Evolutionary conservation across 2,113 vertebrate genomes (phyloP), one percentile per base, ranked within the genome.

Genomic region (Zootoca vivipara): DNA sequence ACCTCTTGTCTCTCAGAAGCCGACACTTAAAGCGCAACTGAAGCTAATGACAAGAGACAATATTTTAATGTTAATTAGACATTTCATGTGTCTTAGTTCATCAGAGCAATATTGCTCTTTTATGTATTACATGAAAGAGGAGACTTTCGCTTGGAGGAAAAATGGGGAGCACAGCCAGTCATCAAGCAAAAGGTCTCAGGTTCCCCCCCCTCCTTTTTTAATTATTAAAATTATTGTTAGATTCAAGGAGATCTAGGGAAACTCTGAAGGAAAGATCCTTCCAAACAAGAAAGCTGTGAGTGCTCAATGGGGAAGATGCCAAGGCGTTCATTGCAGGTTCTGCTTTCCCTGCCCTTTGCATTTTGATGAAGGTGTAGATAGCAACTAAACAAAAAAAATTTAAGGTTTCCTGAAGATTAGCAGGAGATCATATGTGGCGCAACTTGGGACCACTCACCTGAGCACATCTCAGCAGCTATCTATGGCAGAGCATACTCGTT

Each of bases 31-130:
- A 92, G 94, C 93, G 93, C 82, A 90, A 96, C 95, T 95, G 95
- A 96, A 93, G 93, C 95, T 96, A 95, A 97, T 95, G 94, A 95
- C 81, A 93, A 96, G 94, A 96, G 96, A 96, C 96, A 95, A 94
- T 93, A 95, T 96, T 96, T 96, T 96, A 96, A 96, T 95, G 96
- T 96, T 97, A 97, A 97, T 96, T 97, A 96, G 94, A 95, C 94
- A 95, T 92, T 96, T 95, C 96, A 94, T 90, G 96, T 95, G 96
- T 96, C 96, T 96, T 95, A 89, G 94, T 94, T 96, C 96, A 96
- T 96, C 95, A 95, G 95, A 96, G 94, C 93, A 93, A 94, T 93
- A 94, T 93, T 96, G 96, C 93, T 96, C 96, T 97, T 96, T 97
- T 96, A 95, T 96, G 96, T 96, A 89, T 90, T 93, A 94, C 95